Evolutionary conservation across 2,888 invertebrate species (phyloP).

Genomic region (Spatulosminthurus flaviceps): DNA sequence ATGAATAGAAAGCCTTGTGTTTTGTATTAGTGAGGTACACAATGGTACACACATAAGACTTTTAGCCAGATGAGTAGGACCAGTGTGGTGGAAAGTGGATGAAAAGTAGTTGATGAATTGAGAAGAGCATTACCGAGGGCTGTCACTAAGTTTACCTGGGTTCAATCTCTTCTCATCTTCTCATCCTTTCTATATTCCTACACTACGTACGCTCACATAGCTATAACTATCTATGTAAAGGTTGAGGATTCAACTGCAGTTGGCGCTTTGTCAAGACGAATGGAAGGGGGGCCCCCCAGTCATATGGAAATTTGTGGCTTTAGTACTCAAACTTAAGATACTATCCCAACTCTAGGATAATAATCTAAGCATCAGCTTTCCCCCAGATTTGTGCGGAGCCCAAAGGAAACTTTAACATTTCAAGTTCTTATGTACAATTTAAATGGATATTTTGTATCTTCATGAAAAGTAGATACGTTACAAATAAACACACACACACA

Average conservation of each 20-base stretch:
- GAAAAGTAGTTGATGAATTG: slow-evolving; percentile 21
- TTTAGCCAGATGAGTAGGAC: slow-evolving; percentile 5
- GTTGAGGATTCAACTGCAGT: not conserved
- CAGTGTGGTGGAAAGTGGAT: not conserved
- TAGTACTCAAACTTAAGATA: no score
- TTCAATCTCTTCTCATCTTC: not conserved
- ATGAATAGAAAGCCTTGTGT: not conserved
- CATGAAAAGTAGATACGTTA: no score
- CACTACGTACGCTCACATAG: not conserved
- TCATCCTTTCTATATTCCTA: not conserved
- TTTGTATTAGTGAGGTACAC: not conserved
- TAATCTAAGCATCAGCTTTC: not conserved
- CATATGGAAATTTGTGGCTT: not conserved
- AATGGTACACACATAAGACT: slow-evolving; percentile 8
- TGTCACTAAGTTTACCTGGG: slow-evolving; percentile 25
- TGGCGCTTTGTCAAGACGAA: slow-evolving; percentile 28
- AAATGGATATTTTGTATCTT: no score
- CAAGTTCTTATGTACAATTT: not conserved
- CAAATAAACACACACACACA: no score
- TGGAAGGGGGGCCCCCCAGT: not conserved
- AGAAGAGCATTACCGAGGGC: not conserved
- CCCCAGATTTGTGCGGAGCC: not conserved
- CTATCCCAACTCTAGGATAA: no score
- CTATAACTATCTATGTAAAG: not conserved
- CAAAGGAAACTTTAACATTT: not conserved